Percentiles rank a stretch among this genome's conserved stretches.
phyloP scores from a whole-genome alignment of 2,113 vertebrate genomes.

The Pimephales promelas region DNA sequence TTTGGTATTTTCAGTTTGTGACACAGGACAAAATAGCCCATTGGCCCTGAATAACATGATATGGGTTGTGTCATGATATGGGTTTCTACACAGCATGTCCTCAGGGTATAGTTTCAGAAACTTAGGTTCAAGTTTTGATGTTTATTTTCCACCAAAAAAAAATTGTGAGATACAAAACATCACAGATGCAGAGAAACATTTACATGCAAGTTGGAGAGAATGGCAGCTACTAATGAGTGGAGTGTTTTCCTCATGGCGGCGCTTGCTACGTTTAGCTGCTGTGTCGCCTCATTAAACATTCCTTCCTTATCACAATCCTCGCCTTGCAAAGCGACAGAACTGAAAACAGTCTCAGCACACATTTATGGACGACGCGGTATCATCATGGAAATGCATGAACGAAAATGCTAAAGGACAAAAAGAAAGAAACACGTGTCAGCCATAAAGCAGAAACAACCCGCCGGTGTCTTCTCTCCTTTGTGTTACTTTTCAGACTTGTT shows the following conservation, averaged over 20 bases:
- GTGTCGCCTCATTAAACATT: conserved; percentile 33
- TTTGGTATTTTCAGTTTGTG: not conserved
- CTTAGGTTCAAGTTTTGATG: not conserved
- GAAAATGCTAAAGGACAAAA: conserved; percentile 14
- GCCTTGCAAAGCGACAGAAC: conserved; percentile 33
- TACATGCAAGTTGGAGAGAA: conserved; percentile 25
- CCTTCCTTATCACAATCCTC: conserved; percentile 36
- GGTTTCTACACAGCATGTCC: not conserved
- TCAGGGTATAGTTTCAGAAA: not conserved
- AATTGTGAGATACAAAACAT: conserved; percentile 8
- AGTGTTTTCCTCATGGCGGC: conserved; percentile 39
- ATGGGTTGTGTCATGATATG: conserved; percentile 2
- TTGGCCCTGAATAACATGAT: not conserved
- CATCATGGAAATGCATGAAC: conserved; percentile 11
- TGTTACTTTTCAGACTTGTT: not conserved
- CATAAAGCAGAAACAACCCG: not conserved
- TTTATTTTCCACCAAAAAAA: conserved; percentile 19
- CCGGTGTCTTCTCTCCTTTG: not conserved
- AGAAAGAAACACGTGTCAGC: not conserved
- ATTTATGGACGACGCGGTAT: not conserved
- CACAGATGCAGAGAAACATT: conserved; percentile 11
- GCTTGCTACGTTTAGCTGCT: conserved; percentile 40
- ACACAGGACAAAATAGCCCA: not conserved
- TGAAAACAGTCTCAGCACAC: conserved; percentile 16
- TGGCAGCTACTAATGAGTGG: conserved; percentile 13